These are phyloP conservation scores for Geotrypetes seraphini DNA, from an alignment of 2,797 vertebrate genomes.

Conservation along the genomic window DNA sequence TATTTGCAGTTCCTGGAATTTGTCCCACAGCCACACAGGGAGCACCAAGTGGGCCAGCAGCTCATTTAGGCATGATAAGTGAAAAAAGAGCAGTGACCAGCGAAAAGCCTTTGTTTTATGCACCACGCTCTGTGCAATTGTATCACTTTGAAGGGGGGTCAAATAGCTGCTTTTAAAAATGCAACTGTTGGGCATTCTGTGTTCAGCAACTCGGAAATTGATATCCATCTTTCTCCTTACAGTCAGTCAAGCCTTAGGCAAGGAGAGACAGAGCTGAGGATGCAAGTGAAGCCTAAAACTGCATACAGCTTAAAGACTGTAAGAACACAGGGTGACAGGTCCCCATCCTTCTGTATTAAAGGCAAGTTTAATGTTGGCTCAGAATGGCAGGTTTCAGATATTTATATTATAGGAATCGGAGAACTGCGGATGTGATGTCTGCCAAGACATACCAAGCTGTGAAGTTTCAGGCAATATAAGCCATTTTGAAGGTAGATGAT, in stretches of 20 bases:
- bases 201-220: slow-evolving; percentile 21
- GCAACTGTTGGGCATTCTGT: slow-evolving; percentile 22
- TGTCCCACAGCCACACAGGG: no score
- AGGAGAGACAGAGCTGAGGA: background rate
- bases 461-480: no score
- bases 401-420: slow-evolving; percentile 27
- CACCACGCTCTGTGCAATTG: slow-evolving; percentile 26
- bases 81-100: slow-evolving; percentile 1
- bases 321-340: slow-evolving; percentile 15
- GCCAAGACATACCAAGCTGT: no score
- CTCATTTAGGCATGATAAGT: slow-evolving; percentile 16
- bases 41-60: slow-evolving; percentile 24
- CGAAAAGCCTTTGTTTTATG: slow-evolving; percentile 7
- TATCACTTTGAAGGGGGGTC: slow-evolving; percentile 22
- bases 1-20: slow-evolving; percentile 16
- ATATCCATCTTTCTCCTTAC: slow-evolving; percentile 23
- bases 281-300: no score
- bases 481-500: no score
- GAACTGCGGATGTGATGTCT: slow-evolving; percentile 35
- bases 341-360: slow-evolving; percentile 17
- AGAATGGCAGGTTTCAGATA: slow-evolving; percentile 37
- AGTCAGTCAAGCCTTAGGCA: slow-evolving; percentile 4
- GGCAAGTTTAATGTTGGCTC: slow-evolving; percentile 28
- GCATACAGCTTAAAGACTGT: slow-evolving; percentile 17
- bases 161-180: slow-evolving; percentile 32